Evolutionary conservation across 2,113 vertebrate genomes (phyloP), one percentile per base, ranked within the genome.

Genomic region (Trematomus loennbergii): DNA sequence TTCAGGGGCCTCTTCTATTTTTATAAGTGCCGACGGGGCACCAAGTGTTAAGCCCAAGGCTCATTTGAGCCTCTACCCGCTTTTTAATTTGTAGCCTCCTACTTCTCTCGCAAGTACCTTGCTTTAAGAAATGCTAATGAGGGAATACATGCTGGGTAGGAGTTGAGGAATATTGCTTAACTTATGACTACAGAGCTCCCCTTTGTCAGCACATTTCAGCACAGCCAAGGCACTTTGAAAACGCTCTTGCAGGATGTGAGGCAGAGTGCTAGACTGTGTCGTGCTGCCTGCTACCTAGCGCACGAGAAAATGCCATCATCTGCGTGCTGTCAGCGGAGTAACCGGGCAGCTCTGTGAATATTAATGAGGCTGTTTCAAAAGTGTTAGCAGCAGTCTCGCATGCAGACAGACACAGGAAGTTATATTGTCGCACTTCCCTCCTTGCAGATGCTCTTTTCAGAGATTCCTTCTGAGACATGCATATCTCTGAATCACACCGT

Each of bases 321-420:
- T 54, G 74, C 6, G 25, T 13, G 65, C 59, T 20, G 80, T 65
- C 55, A 29, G 52, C 20, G 40, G 60, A 62, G 67, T 54, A 79
- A 50, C 60, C 10, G 36, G 64, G 72, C 17, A 33, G n/a, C 74
- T 77, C 77, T 57, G 77, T 84, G 82, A 89, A 91, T 90, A 84
- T 87, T 91, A 87, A 90, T 79, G 36, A 80, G 85, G 40, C 17
- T 57, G 65, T 84, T 85, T 67, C 78, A 80, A 15, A 83, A 81
- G 86, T 71, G 79, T 85, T 63, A 84, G 88, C 76, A 58, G 82
- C 75, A 85, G 89, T 92, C 90, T 91, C 73, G 18, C 82, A 87
- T 72, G 57, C 87, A 91, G 91, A 88, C 90, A 92, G 91, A 91
- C 91, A 71, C 88, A 88, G 93, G 91, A 93, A 93, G 84, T 63